These are phyloP conservation scores for Sturnus vulgaris DNA, from an alignment of 2,113 vertebrate genomes.

Conservation along the genomic window DNA sequence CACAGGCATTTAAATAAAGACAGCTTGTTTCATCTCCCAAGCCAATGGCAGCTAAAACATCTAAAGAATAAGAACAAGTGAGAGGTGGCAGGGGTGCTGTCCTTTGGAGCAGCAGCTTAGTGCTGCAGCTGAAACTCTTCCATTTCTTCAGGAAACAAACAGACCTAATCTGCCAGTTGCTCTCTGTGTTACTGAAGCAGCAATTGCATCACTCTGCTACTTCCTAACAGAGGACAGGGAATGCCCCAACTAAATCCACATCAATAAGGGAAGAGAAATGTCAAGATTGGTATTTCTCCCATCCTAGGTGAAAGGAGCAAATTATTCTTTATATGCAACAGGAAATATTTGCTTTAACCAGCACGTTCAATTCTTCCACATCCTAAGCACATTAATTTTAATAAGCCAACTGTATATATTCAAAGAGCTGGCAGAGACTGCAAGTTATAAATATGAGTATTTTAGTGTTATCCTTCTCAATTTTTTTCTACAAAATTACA, in stretches of 20 bases:
- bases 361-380: not conserved
- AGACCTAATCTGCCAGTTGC: not conserved
- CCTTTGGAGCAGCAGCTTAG: not conserved
- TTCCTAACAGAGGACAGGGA: not conserved
- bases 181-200: not conserved
- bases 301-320: not conserved
- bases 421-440: not conserved
- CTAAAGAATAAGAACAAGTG: not conserved
- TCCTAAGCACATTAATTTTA: conserved; percentile 29
- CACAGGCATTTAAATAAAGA: not conserved
- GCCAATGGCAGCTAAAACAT: not conserved
- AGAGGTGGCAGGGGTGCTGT: not conserved
- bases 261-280: not conserved
- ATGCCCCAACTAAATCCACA: not conserved
- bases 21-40: not conserved
- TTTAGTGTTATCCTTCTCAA: not conserved
- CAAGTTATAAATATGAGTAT: not conserved
- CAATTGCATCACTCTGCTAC: not conserved
- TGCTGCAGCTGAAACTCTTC: not conserved
- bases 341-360: conserved; percentile 30
- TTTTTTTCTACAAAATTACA: not conserved
- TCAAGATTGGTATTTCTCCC: not conserved
- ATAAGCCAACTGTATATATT: not conserved
- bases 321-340: not conserved
- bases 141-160: not conserved